phyloP scores from a whole-genome alignment of 1,140 invertebrate genomes.

The Chymomyza costata region DNA sequence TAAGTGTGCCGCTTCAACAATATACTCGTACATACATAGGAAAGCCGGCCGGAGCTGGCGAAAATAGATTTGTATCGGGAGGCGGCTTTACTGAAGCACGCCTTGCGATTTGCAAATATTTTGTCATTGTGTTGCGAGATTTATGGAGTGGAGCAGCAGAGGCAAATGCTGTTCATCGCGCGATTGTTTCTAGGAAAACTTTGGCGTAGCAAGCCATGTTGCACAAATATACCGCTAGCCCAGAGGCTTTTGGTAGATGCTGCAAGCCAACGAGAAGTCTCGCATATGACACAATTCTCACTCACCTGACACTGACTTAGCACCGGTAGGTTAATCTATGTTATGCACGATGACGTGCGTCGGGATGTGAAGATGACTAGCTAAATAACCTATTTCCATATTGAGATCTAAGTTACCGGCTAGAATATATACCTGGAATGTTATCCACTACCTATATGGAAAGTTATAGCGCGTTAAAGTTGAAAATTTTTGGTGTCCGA shows the following conservation, averaged over 20 bases:
- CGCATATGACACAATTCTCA: constrained; percentile 72
- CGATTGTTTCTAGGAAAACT: constrained; percentile 71
- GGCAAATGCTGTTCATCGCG: constrained; percentile 41
- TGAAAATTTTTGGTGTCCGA: too few species aligned
- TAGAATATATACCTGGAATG: too few species aligned
- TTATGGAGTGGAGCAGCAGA: constrained; percentile 66
- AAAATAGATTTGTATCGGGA: constrained; percentile 75
- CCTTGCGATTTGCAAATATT: constrained; percentile 75
- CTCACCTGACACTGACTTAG: constrained; percentile 59
- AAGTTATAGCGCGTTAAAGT: too few species aligned
- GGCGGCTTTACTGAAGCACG: constrained; percentile 72
- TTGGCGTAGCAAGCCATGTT: constrained; percentile 38
- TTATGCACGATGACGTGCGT: too few species aligned
- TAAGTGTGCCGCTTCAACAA: constrained; percentile 27
- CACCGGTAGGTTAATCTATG: too few species aligned
- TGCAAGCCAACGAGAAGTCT: constrained; percentile 54
- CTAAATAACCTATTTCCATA: too few species aligned
- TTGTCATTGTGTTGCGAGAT: constrained; percentile 74
- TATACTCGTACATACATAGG: too few species aligned
- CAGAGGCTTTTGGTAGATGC: constrained; percentile 27
- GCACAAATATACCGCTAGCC: constrained; percentile 59
- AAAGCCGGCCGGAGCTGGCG: constrained; percentile 48
- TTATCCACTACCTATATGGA: too few species aligned
- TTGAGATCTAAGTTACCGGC: too few species aligned
- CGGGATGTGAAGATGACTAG: too few species aligned